Evolutionary conservation across 2,113 vertebrate genomes (phyloP), one percentile per base, ranked within the genome.

Genomic region (Tenebrosternarchus preto): DNA sequence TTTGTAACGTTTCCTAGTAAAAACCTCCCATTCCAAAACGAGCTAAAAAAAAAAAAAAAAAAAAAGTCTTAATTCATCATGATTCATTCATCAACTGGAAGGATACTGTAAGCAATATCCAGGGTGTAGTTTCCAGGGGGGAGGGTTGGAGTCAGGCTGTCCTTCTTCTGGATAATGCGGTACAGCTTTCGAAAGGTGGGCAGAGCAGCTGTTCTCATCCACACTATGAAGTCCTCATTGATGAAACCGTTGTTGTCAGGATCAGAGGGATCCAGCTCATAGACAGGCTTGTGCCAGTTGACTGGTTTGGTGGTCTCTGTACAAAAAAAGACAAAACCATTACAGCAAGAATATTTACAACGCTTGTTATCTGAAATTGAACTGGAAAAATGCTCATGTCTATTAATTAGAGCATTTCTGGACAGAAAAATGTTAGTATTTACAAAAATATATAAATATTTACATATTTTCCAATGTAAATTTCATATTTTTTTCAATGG

Each of bases 221-320:
- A 99, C 84, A 99, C 97, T 1, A 99, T 99, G 86, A 99, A 98
- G 90, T 99, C 97, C 82, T 99, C 98, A 1, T 99, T 99, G 89
- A 98, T 95, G 57, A 99, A 99, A 39, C 97, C 97, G 0, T 96
- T 98, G 90, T 99, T 98, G 0, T 98, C 95, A 0, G 84, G 12
- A 64, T 95, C 91, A 0, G 59, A 1, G 0, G 88, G 84, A 88
- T 98, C 96, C 83, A 99, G 86, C 87, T 93, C 89, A 20, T 94
- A 98, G 24, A 97, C 97, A 1, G 95, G 91, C 75, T 92, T 94
- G 80, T 84, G 92, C 98, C 97, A 99, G 87, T 97, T 98, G 29
- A 98, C 86, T 53, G 98, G 98, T 74, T 96, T 95, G 72, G 88
- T 85, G 1, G 96, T 99, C 70, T 87, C 98, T 95, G 80, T 68